These are phyloP conservation scores for Dromas ardeola DNA, from an alignment of 2,113 vertebrate genomes.

Conservation along the genomic window DNA sequence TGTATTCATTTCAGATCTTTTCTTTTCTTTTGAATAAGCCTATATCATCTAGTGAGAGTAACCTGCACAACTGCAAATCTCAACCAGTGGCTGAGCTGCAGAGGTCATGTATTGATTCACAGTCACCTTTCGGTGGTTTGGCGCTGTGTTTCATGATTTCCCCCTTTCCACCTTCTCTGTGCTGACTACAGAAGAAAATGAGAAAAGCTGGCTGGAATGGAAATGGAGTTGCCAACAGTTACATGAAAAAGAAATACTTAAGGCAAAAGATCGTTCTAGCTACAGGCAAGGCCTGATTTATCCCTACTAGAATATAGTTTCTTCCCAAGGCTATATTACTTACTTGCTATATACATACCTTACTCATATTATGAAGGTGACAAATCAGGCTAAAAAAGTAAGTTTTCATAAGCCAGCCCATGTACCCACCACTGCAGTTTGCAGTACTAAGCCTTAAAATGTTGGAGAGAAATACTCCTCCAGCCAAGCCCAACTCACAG, in stretches of 20 bases:
- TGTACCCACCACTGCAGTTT: background rate
- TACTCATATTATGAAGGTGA: background rate
- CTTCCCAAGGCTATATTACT: background rate
- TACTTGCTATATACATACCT: background rate
- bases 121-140: background rate
- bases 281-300: background rate
- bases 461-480: background rate
- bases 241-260: background rate
- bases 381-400: background rate
- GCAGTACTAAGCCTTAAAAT: background rate
- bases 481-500: background rate
- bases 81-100: background rate
- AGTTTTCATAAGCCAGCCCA: background rate
- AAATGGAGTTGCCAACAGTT: background rate
- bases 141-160: background rate
- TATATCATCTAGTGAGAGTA: background rate
- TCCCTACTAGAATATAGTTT: background rate
- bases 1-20: background rate
- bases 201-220: background rate
- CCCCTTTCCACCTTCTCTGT: background rate
- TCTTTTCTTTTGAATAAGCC: background rate
- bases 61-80: background rate
- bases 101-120: background rate
- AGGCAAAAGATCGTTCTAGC: background rate
- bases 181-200: conserved; percentile 11